phyloP scores from a whole-genome alignment of 2,113 vertebrate genomes.

The Coturnix japonica region DNA sequence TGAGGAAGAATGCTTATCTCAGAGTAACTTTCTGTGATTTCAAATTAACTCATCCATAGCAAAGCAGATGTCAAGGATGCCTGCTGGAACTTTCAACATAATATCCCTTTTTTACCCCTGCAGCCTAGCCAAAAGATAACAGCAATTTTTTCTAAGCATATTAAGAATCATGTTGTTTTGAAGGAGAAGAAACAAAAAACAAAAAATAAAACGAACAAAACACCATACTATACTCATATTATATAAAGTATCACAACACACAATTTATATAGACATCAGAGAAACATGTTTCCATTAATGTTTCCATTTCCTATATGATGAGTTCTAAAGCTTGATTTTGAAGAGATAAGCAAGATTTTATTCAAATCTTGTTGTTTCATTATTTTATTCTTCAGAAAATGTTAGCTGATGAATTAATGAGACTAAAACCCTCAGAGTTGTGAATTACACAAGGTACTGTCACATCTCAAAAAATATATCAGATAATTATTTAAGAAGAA shows the following conservation, averaged over 20 bases:
- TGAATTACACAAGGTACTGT: background rate
- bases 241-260: background rate
- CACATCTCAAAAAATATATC: background rate
- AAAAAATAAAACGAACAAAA: background rate
- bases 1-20: background rate
- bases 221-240: background rate
- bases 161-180: background rate
- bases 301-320: background rate
- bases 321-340: background rate
- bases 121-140: background rate
- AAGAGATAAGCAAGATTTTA: background rate
- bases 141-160: background rate
- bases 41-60: background rate
- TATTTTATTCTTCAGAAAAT: background rate
- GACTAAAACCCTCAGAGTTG: background rate
- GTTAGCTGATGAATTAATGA: background rate
- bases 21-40: background rate
- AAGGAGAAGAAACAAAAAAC: background rate
- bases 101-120: rapidly evolving
- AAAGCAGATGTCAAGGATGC: background rate
- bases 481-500: background rate
- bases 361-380: background rate
- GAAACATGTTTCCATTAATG: background rate
- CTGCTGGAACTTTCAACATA: background rate
- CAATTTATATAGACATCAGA: rapidly evolving